A percentile compares a stretch with the other conserved stretches of the same genome.
phyloP scores from a whole-genome alignment of 30 jellyfish, hydroid and myxozoan genomes.

The Nemopilema nomurai region DNA sequence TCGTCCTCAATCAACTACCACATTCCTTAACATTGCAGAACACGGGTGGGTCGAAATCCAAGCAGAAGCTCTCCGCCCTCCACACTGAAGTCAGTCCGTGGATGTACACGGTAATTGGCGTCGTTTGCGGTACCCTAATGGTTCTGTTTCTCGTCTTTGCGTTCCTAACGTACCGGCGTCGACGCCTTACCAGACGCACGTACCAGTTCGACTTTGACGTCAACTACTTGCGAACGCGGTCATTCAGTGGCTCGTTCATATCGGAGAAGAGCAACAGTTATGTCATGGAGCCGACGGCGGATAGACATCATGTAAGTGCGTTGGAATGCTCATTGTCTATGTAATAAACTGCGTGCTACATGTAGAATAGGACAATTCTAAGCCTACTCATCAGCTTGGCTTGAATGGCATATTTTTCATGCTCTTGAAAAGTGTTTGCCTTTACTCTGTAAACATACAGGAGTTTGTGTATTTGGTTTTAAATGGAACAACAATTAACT shows the following conservation, averaged over 20 bases:
- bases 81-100: constrained; percentile 41
- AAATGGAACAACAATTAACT: too few relatives aligned
- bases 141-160: constrained; percentile 65
- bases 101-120: constrained; percentile 82
- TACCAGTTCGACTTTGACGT: constrained; percentile 48
- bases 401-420: too few relatives aligned
- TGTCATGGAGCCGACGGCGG: constrained; percentile 46
- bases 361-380: too few relatives aligned
- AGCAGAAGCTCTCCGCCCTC: background rate
- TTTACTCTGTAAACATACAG: too few relatives aligned
- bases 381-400: too few relatives aligned
- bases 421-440: too few relatives aligned
- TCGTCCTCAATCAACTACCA: background rate
- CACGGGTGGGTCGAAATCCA: constrained; percentile 3
- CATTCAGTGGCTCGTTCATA: constrained; percentile 45
- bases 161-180: constrained; percentile 64
- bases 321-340: too few relatives aligned
- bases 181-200: constrained; percentile 34
- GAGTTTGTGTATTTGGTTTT: too few relatives aligned
- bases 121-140: constrained; percentile 63
- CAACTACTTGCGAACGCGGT: constrained; percentile 47
- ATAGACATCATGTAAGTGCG: background rate
- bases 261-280: constrained; percentile 65
- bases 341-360: too few relatives aligned
- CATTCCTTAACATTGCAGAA: background rate